A percentile compares a stretch with the other conserved stretches of the same genome.
Conservation (phyloP, 2,888 invertebrate species). For the Sycophila texana region DNA sequence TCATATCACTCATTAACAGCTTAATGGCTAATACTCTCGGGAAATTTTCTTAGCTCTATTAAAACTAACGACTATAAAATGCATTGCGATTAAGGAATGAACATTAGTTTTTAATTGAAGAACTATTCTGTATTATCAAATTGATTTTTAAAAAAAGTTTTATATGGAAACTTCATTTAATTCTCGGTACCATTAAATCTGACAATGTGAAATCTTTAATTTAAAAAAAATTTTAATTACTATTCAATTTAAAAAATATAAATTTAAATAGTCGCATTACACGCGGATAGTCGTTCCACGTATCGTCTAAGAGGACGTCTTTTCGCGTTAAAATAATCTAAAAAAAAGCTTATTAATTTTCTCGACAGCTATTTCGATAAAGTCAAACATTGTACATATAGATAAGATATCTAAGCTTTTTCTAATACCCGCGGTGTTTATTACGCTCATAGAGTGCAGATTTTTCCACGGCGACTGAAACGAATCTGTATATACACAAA, state of each 20-base stretch:
- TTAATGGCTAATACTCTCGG: neutral
- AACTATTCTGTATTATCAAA: neutral
- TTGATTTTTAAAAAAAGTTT: no score
- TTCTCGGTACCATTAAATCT: no score
- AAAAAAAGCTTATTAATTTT: no score
- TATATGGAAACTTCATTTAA: no score
- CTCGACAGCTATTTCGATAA: no score
- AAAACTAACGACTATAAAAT: neutral
- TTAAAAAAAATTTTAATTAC: no score
- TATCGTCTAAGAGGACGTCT: no score
- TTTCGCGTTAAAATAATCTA: no score
- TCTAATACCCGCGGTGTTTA: neutral
- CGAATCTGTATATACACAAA: neutral
- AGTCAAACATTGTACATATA: neutral
- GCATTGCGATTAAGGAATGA: neutral
- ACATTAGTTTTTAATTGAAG: neutral
- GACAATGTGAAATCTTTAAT: no score
- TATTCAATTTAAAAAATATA: no score
- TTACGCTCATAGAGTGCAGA: neutral
- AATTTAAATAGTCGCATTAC: no score
- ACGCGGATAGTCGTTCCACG: no score
- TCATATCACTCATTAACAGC: slow-evolving; percentile 24
- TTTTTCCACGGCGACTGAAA: neutral
- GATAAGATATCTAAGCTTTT: neutral
- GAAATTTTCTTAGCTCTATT: neutral